Base-by-base conservation (phyloP, 2,113 vertebrate genomes). In the Lagopus muta region DNA sequence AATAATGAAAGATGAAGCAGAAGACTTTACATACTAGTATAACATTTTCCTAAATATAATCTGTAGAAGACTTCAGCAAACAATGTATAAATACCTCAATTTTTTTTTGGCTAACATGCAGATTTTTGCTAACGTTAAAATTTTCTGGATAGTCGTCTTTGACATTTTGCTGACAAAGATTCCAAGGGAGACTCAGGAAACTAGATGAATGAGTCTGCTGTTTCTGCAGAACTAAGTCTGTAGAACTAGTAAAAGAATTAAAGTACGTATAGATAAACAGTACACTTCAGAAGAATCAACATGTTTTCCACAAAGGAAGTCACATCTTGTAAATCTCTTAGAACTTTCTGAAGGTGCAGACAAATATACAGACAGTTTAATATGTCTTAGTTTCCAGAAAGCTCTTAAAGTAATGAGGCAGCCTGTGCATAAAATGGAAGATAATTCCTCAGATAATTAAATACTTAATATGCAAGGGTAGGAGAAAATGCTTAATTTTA, bases 131-230 rank as follows among this genome's bases (percentile, higher is more conserved):
- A 87, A 72, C 8, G 2, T 85, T 87, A 66, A 87, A 84, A 82
- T 78, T 45, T 60, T 52, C 32, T 52, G 52, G 50, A 71, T 64
- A 88, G 82, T 70, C 18, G 80, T 91, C 65, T 48, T 86, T 27
- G 11, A 86, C 81, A 40, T 3, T 71, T 61, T n/a, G 21, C 19
- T 47, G 60, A 75, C 92, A 84, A 6, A 38, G 25, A 61, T 82
- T 88, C 67, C 64, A 34, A 50, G 60, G 28, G 16, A 86, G 13
- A 38, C 76, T 89, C 62, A 79, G 82, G 79, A 91, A 96, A 88
- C 24, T 58, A 0, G 0, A 61, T 48, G 60, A 78, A 40, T 27
- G 36, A 66, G 40, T n/a, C 0, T 5, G 10, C 15, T 79, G 42
- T 43, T 69, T 58, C 24, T 82, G 36, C 66, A 84, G 40, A 84